phyloP scores from a whole-genome alignment of 2,113 vertebrate species.

The Bos indicus region DNA sequence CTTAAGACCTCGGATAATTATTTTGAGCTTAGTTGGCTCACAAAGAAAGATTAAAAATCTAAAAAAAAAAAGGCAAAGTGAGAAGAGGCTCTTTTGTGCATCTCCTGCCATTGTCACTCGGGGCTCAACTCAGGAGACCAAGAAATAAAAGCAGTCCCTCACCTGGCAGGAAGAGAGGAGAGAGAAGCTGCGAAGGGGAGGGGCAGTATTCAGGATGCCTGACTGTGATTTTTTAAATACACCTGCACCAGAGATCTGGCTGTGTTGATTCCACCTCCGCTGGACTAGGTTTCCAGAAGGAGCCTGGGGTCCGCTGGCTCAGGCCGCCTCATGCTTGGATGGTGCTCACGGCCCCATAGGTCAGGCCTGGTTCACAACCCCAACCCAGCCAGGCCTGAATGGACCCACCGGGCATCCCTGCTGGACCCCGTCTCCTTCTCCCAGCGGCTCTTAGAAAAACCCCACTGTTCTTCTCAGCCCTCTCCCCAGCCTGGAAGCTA shows the following conservation, averaged over 20 bases:
- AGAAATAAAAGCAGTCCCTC: no score
- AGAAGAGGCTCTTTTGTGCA: rapidly evolving
- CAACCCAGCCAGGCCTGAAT: background rate
- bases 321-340: rapidly evolving
- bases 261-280: background rate
- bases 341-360: rapidly evolving
- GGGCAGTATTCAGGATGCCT: rapidly evolving
- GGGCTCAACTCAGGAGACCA: background rate
- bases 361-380: background rate
- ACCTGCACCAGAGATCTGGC: background rate
- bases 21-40: background rate
- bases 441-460: background rate
- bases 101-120: rapidly evolving
- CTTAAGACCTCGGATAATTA: background rate
- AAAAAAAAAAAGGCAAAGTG: background rate
- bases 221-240: background rate
- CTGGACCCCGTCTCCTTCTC: background rate
- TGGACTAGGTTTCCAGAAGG: background rate
- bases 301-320: rapidly evolving
- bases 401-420: rapidly evolving
- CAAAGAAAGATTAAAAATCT: background rate
- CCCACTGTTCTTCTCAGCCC: background rate
- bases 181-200: rapidly evolving
- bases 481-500: background rate
- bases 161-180: rapidly evolving